Conservation (phyloP, 2,797 vertebrate species). For the Nasua narica region DNA sequence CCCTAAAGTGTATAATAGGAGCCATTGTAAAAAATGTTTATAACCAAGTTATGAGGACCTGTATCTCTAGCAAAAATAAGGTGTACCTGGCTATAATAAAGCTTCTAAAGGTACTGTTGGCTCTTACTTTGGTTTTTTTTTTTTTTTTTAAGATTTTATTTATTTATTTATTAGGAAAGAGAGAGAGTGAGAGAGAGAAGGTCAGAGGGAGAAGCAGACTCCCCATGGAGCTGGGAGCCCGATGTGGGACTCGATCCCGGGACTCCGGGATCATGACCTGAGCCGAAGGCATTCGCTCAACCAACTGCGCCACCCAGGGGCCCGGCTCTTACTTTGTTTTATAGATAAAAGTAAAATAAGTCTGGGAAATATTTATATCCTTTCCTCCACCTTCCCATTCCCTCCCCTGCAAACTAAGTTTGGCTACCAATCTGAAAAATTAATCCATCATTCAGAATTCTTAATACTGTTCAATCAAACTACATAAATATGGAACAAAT, state of each 20-base stretch:
- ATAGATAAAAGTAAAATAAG: neutral
- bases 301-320: no score
- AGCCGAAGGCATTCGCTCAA: no score
- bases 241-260: no score
- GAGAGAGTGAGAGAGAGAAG: no score
- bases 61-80: neutral
- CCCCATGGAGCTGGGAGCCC: no score
- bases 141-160: no score
- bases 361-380: neutral
- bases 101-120: neutral
- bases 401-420: neutral
- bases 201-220: no score
- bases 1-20: neutral
- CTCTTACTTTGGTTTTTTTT: constrained; percentile 33
- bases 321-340: constrained; percentile 20
- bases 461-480: neutral
- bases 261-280: no score
- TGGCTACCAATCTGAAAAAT: neutral
- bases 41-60: neutral
- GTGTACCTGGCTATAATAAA: neutral
- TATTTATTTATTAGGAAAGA: no score
- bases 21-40: neutral
- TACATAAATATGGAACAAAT: neutral
- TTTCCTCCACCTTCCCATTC: neutral
- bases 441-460: constrained; percentile 2